Evolutionary conservation across 2,888 invertebrate genomes (phyloP).

Genomic region (Xanthia icteritia): DNA sequence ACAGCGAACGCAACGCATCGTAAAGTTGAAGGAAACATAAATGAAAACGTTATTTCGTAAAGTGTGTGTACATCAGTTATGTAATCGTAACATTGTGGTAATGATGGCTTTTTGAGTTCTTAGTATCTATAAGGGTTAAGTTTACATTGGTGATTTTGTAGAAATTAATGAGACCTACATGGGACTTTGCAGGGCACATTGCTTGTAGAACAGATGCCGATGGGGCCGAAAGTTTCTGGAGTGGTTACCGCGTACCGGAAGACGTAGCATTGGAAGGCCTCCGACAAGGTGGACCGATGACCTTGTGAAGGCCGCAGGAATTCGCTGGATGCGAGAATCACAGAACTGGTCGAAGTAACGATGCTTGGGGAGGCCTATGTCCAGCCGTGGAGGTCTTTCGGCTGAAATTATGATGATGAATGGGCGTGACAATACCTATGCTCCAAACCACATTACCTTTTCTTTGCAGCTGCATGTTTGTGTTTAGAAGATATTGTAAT

Average conservation of each 20-base stretch:
- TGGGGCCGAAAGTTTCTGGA: no score
- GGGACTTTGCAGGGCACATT: background rate
- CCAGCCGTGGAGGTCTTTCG: background rate
- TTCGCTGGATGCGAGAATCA: no score
- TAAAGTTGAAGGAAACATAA: conserved; percentile 50
- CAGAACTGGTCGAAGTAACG: no score
- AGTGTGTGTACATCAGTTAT: conserved; percentile 17
- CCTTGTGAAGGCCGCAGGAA: no score
- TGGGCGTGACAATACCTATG: background rate
- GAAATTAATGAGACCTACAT: background rate
- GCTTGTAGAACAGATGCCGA: no score
- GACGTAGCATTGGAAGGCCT: no score
- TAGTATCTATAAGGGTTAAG: background rate
- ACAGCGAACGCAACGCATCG: conserved; percentile 36
- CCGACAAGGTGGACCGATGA: no score
- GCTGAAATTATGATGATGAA: background rate
- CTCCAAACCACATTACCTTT: background rate
- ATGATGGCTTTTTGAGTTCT: background rate
- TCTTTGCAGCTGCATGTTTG: background rate
- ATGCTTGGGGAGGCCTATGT: background rate
- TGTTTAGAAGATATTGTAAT: background rate
- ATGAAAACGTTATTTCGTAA: conserved; percentile 24
- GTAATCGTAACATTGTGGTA: conserved; percentile 26
- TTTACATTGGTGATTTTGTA: background rate
- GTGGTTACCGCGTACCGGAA: no score